Base-by-base conservation (phyloP, 2,888 invertebrate genomes). In the Patella caerulea region DNA sequence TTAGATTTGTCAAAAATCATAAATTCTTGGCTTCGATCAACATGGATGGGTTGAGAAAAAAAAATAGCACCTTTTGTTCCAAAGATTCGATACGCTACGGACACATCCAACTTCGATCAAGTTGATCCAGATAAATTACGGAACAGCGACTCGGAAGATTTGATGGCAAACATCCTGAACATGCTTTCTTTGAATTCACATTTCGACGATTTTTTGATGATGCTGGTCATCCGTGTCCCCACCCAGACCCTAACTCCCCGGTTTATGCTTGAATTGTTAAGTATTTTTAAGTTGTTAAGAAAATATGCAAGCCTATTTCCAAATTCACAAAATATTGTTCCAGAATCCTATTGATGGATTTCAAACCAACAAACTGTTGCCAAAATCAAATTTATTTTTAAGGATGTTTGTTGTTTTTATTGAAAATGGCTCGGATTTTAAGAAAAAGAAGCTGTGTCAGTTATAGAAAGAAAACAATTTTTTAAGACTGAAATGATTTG, bases 171-270 rank as follows among this genome's bases (percentile, higher is more conserved):
- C 95, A 96, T 83, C 93, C 93, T 2, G 98, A 97, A 93, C 98
- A 98, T 91, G 99, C 98, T 78, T 99, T 99, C 94, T 98, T 98
- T 92, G 99, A 99, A 93, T 99, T 99, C 93, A 99, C 99, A 69
- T 99, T 99, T 93, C 94, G 99, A 83, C 94, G 99, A 88, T 99
- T 99, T 93, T 99, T 99, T 93, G 98, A 98, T 78, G 91, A 91
- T 78, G 90, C 89, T 72, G 91, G 90, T 17, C 89, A 90, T 79
- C 89, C 89, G 3, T 88, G 86, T 74, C 85, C 88, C 12, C 75
- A 82, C 59, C 82, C 80, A 71, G 85, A 84, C 78, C 79, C 83
- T 12, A 84, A 84, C 76, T 84, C 83, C 5, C 86, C 86, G 9
- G 85, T 87, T 15, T 87, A 86, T 79, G 87, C 86, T 71, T 87